Percentiles rank a stretch among this genome's conserved stretches.
Conservation (phyloP, 2,888 invertebrate species). For the Hirtodrosophila duncani region DNA sequence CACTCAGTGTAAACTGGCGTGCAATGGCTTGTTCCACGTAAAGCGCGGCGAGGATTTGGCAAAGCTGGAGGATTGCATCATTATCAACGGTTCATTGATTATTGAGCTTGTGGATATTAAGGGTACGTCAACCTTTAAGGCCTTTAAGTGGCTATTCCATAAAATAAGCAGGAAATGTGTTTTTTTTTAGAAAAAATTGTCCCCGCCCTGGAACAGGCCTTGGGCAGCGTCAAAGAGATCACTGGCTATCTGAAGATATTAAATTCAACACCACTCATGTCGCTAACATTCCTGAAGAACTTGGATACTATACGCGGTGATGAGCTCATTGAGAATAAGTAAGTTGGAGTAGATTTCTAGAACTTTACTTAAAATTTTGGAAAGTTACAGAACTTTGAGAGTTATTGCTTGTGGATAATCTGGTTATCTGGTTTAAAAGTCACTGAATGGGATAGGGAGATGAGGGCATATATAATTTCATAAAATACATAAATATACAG, state of each 20-base stretch:
- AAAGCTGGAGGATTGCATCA: conserved; percentile 82
- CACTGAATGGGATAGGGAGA: too few species aligned
- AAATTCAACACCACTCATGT: conserved; percentile 81
- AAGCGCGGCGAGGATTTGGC: conserved; percentile 48
- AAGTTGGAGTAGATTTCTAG: conserved; percentile 2
- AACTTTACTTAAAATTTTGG: background rate
- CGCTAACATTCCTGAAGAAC: conserved; percentile 83
- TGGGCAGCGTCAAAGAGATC: conserved; percentile 83
- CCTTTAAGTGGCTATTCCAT: conserved; percentile 7
- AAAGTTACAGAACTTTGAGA: too few species aligned
- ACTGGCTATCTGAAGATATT: conserved; percentile 83
- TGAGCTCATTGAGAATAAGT: conserved; percentile 65
- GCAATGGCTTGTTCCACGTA: conserved; percentile 57
- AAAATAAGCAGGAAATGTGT: too few species aligned
- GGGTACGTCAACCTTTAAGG: conserved; percentile 37
- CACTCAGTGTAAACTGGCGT: conserved; percentile 50
- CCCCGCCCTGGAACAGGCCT: conserved; percentile 80
- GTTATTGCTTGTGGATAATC: too few species aligned
- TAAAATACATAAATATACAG: too few species aligned
- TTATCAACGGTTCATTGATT: conserved; percentile 84
- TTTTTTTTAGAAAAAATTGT: conserved; percentile 53
- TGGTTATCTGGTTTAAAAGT: too few species aligned
- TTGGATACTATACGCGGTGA: conserved; percentile 83
- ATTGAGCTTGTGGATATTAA: conserved; percentile 78
- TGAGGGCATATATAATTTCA: too few species aligned